Evolutionary conservation across 2,888 invertebrate species (phyloP).

Genomic region (Anarsia innoxiella): DNA sequence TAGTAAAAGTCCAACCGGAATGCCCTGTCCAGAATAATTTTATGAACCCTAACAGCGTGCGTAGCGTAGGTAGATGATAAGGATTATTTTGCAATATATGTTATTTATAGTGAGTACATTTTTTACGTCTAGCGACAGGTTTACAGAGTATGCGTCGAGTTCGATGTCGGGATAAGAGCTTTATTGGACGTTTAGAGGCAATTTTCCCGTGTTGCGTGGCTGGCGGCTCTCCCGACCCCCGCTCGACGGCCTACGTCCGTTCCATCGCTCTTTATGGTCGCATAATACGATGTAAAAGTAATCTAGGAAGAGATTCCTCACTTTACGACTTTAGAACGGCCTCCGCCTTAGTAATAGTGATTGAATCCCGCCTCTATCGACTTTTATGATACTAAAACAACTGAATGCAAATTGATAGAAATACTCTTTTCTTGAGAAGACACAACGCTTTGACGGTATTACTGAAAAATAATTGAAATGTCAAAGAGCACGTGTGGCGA

Average conservation of each 20-base stretch:
- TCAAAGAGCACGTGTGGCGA: conserved; percentile 40
- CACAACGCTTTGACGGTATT: too few relatives aligned
- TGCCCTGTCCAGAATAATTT: too few relatives aligned
- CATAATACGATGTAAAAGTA: conserved; percentile 45
- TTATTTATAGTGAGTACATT: conserved; percentile 9
- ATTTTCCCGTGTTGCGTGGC: conserved; percentile 19
- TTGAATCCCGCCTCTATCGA: conserved; percentile 28
- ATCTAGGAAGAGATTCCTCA: conserved; percentile 47
- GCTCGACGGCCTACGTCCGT: conserved; percentile 41
- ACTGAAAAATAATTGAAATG: conserved; percentile 45
- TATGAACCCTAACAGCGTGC: too few relatives aligned
- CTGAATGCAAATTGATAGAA: conserved; percentile 31
- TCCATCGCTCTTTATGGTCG: conserved; percentile 40
- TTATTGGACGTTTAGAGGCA: conserved; percentile 16
- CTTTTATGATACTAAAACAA: conserved; percentile 36
- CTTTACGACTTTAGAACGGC: conserved; percentile 44
- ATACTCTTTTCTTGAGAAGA: conserved; percentile 21
- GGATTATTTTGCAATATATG: conserved; percentile 22
- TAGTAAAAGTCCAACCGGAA: too few relatives aligned
- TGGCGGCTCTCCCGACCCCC: conserved; percentile 18
- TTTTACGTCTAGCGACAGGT: conserved; percentile 8
- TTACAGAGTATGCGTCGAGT: too few relatives aligned
- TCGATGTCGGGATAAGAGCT: conserved; percentile 17
- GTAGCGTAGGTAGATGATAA: too few relatives aligned
- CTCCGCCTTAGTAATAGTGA: conserved; percentile 33